Evolutionary conservation across 2,888 invertebrate genomes (phyloP), one percentile per base, ranked within the genome.

Genomic region (Tortrix viridana): DNA sequence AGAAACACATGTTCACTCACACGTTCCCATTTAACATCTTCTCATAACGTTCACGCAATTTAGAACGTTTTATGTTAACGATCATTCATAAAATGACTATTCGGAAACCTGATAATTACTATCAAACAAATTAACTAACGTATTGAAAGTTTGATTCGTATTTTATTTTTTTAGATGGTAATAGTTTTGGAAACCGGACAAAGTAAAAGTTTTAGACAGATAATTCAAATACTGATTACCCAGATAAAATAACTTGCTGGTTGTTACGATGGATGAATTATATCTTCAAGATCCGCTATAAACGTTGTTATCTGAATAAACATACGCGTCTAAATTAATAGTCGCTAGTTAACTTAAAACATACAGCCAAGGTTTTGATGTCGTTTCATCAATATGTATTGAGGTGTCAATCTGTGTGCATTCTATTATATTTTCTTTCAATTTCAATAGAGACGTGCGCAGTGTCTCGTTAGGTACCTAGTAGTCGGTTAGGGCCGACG

Each of bases 1-100:
- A 75, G 75, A 79, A 76, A 72, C 76, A 73, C 70, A 73, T 74
- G 69, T 67, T 64, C 69, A 71, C 72, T 79, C 81, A 76, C 75
- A 79, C 77, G 78, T 74, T 73, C 75, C 74, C 74, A 77, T 77
- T 78, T 68, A 68, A 71, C 74, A 69, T 69, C 68, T 74, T 71
- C 69, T 69, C 71, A 72, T 67, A 68, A 72, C 70, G 72, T 75
- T 75, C 74, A 70, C 76, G 75, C 77, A 74, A 77, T 76, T 72
- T 68, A 63, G 52, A 58, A 47, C 63, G 58, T 58, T 63, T 63
- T 58, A 58, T 63, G 63, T 53, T 63, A 63, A 53, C 57, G 57
- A 63, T 57, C 53, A 58, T 63, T 63, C 58, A 63, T 63, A 63
- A 63, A 63, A 63, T 47, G 58, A 56, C 56, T 63, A 58, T 63